Evolutionary conservation across 2,888 invertebrate genomes (phyloP), one percentile per base, ranked within the genome.

Genomic region (Amphipyra tragopoginis): DNA sequence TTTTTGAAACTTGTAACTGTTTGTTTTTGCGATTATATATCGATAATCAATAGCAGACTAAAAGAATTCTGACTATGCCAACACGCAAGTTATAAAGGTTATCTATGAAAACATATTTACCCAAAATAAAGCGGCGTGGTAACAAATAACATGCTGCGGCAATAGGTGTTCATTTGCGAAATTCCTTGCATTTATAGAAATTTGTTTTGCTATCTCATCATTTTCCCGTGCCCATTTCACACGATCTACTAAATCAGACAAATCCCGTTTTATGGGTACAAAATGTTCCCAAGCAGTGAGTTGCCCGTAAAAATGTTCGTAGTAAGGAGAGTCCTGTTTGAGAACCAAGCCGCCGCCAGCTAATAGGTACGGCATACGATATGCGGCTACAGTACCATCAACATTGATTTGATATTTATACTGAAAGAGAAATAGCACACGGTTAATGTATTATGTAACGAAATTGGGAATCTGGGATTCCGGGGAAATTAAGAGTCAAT

Each of bases 331-430:
- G 29, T 97, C 96, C 91, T 99, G 99, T 92, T 99, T 99, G 11
- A 99, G 95, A 11, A 99, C 97, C 64, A 98, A 91, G 0, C 98
- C 97, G 81, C 98, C 97, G 1, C 99, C 99, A 45, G 96, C 97
- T 68, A 99, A 90, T 15, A 99, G 95, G 88, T 98, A 99, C 0
- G 99, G 99, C 74, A 99, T 96, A 68, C 99, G 96, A 90, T 99
- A 99, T 0, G 99, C 98, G 15, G 99, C 99, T 13, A 99, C 99
- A 40, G 99, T 98, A 13, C 99, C 99, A 94, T 99, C 99, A 57
- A 99, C 95, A 84, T 97, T 98, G 34, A 99, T 90, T 93, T 98
- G 98, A 90, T 99, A 99, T 94, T 99, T 99, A 88, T 97, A 98
- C 99, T 99, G 93, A 47, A 87, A 96, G 90, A 72, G 65, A 81